Conservation (phyloP, 2,888 invertebrate species). For the Onchidella celtica region DNA sequence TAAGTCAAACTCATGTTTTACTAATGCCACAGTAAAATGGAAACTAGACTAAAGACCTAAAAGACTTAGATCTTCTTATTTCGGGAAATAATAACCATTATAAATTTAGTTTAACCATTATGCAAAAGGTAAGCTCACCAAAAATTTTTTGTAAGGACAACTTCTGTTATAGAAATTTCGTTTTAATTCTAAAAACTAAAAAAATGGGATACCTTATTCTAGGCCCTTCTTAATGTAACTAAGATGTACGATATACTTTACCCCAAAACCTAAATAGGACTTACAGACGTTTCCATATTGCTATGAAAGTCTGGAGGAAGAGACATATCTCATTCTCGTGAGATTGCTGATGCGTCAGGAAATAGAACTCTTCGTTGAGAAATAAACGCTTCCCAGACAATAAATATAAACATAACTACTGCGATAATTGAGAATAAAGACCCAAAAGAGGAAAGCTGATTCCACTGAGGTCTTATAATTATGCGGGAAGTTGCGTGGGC, state of each 20-base stretch:
- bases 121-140: slow-evolving; percentile 25
- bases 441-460: no score
- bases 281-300: not conserved
- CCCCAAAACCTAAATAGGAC: no score
- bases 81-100: not conserved
- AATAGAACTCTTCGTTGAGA: slow-evolving; percentile 59
- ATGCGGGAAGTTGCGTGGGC: no score
- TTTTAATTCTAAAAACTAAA: no score
- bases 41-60: not conserved
- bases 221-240: no score
- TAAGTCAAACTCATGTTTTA: not conserved
- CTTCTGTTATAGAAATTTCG: no score
- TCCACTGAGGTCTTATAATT: no score
- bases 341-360: slow-evolving; percentile 47
- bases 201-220: no score
- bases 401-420: slow-evolving; percentile 61
- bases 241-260: no score
- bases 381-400: slow-evolving; percentile 63
- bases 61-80: not conserved
- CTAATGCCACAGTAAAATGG: not conserved
- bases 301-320: slow-evolving; percentile 61
- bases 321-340: slow-evolving; percentile 61
- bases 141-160: no score
- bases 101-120: slow-evolving; percentile 13
- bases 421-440: slow-evolving; percentile 59